A percentile compares a stretch with the other conserved stretches of the same genome.
Evolutionary conservation across 2,113 vertebrate species (phyloP).

Genomic region (Embiotoca jacksoni): DNA sequence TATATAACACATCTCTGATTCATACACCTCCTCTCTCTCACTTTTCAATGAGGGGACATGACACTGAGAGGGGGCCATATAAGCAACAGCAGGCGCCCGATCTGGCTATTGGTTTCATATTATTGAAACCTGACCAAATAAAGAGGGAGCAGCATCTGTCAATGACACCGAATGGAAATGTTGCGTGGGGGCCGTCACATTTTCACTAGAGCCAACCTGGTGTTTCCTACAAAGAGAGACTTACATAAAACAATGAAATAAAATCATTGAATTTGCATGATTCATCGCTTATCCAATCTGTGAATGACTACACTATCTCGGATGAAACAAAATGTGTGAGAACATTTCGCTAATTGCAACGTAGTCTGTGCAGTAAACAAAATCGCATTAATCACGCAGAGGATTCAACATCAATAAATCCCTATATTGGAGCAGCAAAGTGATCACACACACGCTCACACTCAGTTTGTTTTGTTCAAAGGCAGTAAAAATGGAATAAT

Average conservation of each 20-base stretch:
- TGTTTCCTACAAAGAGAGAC: constrained; percentile 32
- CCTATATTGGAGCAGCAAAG: constrained; percentile 32
- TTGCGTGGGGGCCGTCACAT: constrained; percentile 28
- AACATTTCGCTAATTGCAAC: constrained; percentile 68
- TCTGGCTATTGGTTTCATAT: constrained; percentile 75
- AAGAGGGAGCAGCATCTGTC: constrained; percentile 72
- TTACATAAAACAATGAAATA: constrained; percentile 58
- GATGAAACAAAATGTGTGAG: constrained; percentile 63
- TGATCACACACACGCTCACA: constrained; percentile 37
- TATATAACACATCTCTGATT: constrained; percentile 78
- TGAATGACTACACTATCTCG: constrained; percentile 59
- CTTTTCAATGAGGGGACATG: constrained; percentile 66
- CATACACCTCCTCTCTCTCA: constrained; percentile 50
- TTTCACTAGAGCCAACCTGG: constrained; percentile 20
- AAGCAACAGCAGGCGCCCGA: constrained; percentile 68
- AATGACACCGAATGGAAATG: constrained; percentile 70
- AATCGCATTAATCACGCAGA: constrained; percentile 55
- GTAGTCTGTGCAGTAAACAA: constrained; percentile 62
- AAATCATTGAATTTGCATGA: constrained; percentile 60
- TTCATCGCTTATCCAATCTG: constrained; percentile 65
- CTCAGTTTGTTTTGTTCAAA: constrained; percentile 31
- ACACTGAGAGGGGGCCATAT: constrained; percentile 63
- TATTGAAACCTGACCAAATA: constrained; percentile 79
- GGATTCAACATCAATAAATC: constrained; percentile 54
- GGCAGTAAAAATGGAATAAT: constrained; percentile 32